Conservation (phyloP, 2,797 vertebrate genomes). For the Sphenodon punctatus region DNA sequence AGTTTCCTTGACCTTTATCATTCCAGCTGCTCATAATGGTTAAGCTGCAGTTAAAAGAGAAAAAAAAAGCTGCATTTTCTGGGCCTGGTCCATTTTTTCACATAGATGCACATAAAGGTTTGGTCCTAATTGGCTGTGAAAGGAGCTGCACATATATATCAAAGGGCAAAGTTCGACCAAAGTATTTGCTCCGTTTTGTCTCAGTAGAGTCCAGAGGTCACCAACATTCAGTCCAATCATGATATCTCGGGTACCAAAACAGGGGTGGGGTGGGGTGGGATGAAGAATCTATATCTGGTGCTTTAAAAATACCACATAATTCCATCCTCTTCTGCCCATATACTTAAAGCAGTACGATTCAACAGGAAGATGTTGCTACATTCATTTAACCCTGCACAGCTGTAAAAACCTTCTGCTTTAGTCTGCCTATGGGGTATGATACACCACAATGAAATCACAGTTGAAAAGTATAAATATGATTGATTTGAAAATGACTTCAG, state of each 20-base stretch:
- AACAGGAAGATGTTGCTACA: too few species aligned
- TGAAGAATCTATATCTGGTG: neutral
- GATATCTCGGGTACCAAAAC: neutral
- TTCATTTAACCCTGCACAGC: too few species aligned
- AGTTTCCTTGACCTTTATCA: neutral
- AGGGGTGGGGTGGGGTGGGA: neutral
- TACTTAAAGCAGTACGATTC: neutral
- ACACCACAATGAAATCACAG: too few species aligned
- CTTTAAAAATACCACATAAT: neutral
- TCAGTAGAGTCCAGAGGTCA: neutral
- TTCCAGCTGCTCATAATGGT: neutral
- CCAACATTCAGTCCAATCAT: neutral
- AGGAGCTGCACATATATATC: neutral
- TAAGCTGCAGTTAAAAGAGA: neutral
- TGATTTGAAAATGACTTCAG: too few species aligned
- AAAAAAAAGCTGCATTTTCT: neutral
- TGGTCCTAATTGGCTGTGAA: neutral
- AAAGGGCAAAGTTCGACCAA: neutral
- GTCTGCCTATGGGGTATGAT: too few species aligned
- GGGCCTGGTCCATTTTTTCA: neutral
- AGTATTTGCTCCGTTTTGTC: neutral
- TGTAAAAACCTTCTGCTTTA: too few species aligned
- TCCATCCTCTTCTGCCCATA: neutral
- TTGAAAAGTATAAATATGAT: too few species aligned
- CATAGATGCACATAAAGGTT: neutral